Conservation (phyloP, 2,888 invertebrate genomes). For the Cerceris ruficornis region DNA sequence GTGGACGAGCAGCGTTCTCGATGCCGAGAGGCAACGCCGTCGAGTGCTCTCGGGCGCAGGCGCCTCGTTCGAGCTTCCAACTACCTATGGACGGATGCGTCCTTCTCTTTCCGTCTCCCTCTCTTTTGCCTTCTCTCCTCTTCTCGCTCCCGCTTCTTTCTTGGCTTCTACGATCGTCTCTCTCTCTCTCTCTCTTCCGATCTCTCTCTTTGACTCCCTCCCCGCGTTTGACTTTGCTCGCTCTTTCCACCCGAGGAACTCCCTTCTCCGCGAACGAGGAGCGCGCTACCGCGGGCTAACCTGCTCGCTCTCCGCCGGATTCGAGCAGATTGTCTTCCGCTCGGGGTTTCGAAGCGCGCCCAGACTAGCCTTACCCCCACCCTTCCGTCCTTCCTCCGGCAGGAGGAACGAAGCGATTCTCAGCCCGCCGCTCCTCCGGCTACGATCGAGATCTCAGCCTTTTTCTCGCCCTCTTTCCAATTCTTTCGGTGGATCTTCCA, state of each 20-base stretch:
- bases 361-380: constrained; percentile 78
- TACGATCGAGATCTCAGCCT: no score
- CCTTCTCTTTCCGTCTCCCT: constrained; percentile 33
- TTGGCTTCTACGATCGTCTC: neutral
- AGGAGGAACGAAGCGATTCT: neutral
- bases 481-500: no score
- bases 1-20: constrained; percentile 54
- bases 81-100: constrained; percentile 52
- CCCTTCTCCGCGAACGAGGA: constrained; percentile 56
- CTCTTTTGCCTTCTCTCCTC: constrained; percentile 21
- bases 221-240: constrained; percentile 10
- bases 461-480: no score
- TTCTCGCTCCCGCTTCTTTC: constrained; percentile 7
- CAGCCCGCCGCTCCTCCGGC: neutral
- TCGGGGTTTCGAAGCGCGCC: constrained; percentile 79
- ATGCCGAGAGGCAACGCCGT: constrained; percentile 57
- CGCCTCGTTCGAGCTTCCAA: constrained; percentile 66
- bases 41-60: constrained; percentile 65
- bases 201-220: constrained; percentile 13
- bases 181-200: neutral
- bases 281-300: constrained; percentile 58
- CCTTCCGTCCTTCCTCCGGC: neutral
- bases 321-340: constrained; percentile 81
- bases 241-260: constrained; percentile 25
- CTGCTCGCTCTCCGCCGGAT: constrained; percentile 81